Evolutionary conservation across 2,113 vertebrate species (phyloP), one percentile per base, ranked within the genome.

Genomic region (Hipposideros armiger): DNA sequence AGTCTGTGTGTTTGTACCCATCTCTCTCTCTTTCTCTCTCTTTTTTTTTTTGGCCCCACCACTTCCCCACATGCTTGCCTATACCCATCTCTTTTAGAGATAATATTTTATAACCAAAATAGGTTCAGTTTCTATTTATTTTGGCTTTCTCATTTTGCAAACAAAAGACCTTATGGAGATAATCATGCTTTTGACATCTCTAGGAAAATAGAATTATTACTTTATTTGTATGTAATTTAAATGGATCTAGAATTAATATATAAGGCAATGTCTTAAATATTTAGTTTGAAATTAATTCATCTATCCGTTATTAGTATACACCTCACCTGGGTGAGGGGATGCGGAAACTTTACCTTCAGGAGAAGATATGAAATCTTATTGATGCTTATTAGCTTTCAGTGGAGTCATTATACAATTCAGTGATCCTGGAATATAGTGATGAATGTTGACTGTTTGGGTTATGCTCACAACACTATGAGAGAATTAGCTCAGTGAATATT

Each of bases 61-160:
- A 40, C 28, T 45, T 78, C 15, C 20, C 26, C 45, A 45, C 45
- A 3, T 73, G 15, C 84, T 81, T 1, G 0, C 62, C 50, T 67
- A 0, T 56, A 22, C 70, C n/a, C 11, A 6, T 74, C 40, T 91
- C 72, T 92, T 95, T 69, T 52, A 82, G 32, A 50, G 11, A 86
- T 54, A 67, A 14, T 90, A 72, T 77, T 76, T 84, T 94, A 77
- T 14, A 90, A 64, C 47, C 78, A 52, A 7, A 82, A 66, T 24
- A 60, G 16, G 4, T 64, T 64, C 2, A 11, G 45, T 60, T 69
- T 62, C 20, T 85, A 5, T 66, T 67, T 85, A 77, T 92, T 90
- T 92, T 86, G 73, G 56, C 56, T 73, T 47, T 90, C 4, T n/a
- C 11, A 11, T 66, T 88, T 95, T 70, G 45, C 32, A 95, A 80